A percentile compares a stretch with the other conserved stretches of the same genome.
phyloP scores from a whole-genome alignment of 2,113 vertebrate genomes.

The Onychostoma macrolepis region DNA sequence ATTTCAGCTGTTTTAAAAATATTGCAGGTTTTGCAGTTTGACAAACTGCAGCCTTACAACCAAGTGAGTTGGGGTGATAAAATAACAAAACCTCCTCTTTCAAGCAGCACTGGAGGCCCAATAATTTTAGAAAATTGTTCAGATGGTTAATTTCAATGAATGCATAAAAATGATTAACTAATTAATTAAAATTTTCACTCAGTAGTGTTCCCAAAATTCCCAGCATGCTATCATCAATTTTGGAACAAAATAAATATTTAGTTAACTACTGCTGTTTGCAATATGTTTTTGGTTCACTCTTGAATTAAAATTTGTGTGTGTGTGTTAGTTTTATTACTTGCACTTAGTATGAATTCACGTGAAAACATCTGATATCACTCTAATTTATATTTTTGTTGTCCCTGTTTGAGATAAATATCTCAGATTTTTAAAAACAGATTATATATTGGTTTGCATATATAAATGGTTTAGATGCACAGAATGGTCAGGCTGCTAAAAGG shows the following conservation, averaged over 20 bases:
- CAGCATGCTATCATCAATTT: background rate
- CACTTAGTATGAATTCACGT: background rate
- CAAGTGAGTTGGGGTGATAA: background rate
- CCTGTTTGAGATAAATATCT: too few relatives aligned
- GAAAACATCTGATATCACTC: too few relatives aligned
- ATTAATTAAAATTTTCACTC: background rate
- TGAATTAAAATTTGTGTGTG: background rate
- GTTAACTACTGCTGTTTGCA: background rate
- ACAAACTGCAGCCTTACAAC: background rate
- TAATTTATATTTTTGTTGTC: too few relatives aligned
- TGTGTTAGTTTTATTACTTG: background rate
- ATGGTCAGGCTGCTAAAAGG: too few relatives aligned
- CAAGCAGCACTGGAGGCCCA: background rate
- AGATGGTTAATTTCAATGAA: background rate
- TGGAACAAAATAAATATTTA: slow-evolving; percentile 1
- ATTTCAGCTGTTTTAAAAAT: background rate
- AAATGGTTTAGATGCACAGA: too few relatives aligned
- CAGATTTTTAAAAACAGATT: too few relatives aligned
- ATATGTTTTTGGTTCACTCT: background rate
- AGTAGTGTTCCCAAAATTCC: background rate
- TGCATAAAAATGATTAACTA: background rate
- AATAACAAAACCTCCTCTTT: background rate
- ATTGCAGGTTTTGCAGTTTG: background rate
- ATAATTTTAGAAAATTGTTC: background rate
- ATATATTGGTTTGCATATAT: too few relatives aligned